These are phyloP conservation scores for Bradypodion pumilum DNA, from an alignment of 2,797 vertebrate species.

Conservation along the genomic window DNA sequence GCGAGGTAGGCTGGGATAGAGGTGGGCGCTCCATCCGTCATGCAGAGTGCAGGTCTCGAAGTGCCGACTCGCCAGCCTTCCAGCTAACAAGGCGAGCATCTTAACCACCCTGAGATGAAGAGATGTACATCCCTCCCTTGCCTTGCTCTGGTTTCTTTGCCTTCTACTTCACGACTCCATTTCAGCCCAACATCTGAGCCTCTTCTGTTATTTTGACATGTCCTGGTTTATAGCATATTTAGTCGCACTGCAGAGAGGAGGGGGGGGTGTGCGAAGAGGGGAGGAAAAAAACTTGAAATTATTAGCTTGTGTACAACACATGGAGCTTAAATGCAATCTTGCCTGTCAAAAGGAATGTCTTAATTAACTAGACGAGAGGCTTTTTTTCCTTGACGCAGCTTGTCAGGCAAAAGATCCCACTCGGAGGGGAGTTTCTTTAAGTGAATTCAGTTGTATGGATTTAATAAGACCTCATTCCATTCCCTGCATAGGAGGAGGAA, in stretches of 20 bases:
- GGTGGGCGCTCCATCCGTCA: no score
- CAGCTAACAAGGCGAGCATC: background rate
- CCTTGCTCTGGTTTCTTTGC: background rate
- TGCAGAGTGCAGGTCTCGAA: no score
- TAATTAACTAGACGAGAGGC: constrained; percentile 75
- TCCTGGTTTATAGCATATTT: constrained; percentile 64
- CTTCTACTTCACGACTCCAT: constrained; percentile 46
- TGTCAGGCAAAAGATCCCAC: constrained; percentile 69
- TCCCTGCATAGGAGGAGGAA: constrained; percentile 45
- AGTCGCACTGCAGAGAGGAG: constrained; percentile 50
- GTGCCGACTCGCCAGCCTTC: no score
- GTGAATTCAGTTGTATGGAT: constrained; percentile 68
- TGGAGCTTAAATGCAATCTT: constrained; percentile 64
- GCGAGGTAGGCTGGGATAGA: no score
- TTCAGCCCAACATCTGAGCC: constrained; percentile 48
- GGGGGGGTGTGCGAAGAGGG: constrained; percentile 42
- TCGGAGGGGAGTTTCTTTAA: constrained; percentile 62
- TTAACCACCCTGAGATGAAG: background rate
- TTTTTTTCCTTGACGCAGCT: constrained; percentile 66
- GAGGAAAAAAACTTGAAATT: constrained; percentile 63
- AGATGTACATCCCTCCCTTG: constrained; percentile 42
- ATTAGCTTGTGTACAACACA: constrained; percentile 71
- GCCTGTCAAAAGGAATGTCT: constrained; percentile 75
- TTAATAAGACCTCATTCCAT: constrained; percentile 67
- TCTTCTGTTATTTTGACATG: constrained; percentile 59